Percentiles rank a stretch among this genome's conserved stretches.
Evolutionary conservation across 92 coral and sea anemone genomes (phyloP).

Genomic region (Siderastrea radians): DNA sequence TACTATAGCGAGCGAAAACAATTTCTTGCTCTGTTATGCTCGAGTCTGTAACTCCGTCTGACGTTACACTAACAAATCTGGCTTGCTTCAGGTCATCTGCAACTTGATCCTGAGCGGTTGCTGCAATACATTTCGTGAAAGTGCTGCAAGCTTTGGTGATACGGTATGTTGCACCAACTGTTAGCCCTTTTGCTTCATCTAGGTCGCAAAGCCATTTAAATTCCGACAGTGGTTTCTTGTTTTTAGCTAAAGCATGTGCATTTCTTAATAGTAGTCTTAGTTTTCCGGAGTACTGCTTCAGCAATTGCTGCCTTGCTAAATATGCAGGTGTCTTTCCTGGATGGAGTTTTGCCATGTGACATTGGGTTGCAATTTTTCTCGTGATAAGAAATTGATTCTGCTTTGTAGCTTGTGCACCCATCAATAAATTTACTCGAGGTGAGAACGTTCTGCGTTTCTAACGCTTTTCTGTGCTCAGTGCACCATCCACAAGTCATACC

Average conservation of each 20-base stretch:
- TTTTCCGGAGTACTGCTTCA: conserved; percentile 22
- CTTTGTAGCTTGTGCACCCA: conserved; percentile 25
- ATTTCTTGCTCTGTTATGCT: conserved; percentile 32
- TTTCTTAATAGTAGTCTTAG: conserved; percentile 33
- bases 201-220: conserved; percentile 12
- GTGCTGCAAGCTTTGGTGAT: conserved; percentile 31
- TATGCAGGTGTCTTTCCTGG: conserved; percentile 29
- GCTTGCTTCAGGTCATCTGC: neutral
- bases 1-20: conserved; percentile 14
- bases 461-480: conserved; percentile 5
- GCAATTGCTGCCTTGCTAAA: conserved; percentile 28
- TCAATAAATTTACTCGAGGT: conserved; percentile 20
- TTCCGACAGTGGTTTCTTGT: conserved; percentile 10
- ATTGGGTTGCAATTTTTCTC: conserved; percentile 20
- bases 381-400: conserved; percentile 25
- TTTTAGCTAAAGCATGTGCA: conserved; percentile 18
- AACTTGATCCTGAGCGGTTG: conserved; percentile 31
- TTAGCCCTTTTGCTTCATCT: conserved; percentile 28
- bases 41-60: conserved; percentile 28
- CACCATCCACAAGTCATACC: conserved; percentile 35
- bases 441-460: neutral
- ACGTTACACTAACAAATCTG: conserved; percentile 9
- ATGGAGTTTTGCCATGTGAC: conserved; percentile 11
- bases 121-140: conserved; percentile 30
- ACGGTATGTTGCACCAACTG: conserved; percentile 19